Conservation (phyloP, 2,113 vertebrate genomes). For the Montifringilla adamsi region DNA sequence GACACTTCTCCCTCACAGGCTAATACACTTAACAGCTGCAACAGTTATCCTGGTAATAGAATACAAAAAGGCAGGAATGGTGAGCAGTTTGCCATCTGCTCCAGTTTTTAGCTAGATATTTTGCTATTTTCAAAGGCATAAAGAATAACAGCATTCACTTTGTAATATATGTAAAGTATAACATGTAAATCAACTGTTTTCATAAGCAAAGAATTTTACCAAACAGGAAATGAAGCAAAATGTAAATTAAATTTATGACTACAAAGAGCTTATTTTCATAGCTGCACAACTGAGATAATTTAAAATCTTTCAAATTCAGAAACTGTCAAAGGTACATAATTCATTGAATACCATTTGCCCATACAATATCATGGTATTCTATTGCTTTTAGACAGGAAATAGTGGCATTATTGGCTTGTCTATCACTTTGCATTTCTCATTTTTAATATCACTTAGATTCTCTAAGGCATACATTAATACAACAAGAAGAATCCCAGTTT, state of each 20-base stretch:
- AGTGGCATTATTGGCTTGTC: not conserved
- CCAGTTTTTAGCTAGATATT: not conserved
- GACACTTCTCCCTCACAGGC: not conserved
- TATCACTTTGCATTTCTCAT: not conserved
- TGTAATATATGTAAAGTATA: not conserved
- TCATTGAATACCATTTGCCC: not conserved
- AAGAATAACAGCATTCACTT: not conserved
- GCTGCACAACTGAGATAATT: not conserved
- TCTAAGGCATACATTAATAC: not conserved
- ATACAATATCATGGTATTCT: not conserved
- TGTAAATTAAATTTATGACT: conserved; percentile 1
- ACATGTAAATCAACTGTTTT: conserved; percentile 10
- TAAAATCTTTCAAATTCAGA: conserved; percentile 15
- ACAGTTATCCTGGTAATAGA: not conserved
- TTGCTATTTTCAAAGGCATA: conserved; percentile 1
- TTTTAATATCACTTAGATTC: not conserved
- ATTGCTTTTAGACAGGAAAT: conserved; percentile 9
- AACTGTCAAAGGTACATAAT: not conserved
- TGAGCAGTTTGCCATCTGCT: not conserved
- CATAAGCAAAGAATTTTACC: not conserved
- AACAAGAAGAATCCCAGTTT: not conserved
- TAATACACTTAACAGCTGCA: not conserved
- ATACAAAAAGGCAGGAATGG: not conserved
- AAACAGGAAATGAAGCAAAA: conserved; percentile 46
- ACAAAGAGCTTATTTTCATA: conserved; percentile 23